These are phyloP conservation scores for Pollenia angustigena DNA, from an alignment of 2,888 invertebrate genomes.

Conservation along the genomic window DNA sequence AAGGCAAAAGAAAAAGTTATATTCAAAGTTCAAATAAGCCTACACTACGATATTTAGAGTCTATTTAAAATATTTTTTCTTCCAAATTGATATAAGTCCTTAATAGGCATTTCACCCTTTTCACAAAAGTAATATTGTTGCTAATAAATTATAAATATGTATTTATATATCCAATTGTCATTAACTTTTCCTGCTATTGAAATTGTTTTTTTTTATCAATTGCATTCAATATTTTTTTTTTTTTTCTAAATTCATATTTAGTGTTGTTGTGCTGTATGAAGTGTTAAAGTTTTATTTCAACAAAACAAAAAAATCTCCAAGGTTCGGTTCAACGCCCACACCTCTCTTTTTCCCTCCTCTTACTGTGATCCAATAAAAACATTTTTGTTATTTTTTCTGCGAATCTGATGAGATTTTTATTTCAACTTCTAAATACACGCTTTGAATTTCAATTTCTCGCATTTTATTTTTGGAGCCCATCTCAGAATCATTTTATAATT, in stretches of 20 bases:
- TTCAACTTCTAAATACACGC: slow-evolving; percentile 32
- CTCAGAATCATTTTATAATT: slow-evolving; percentile 37
- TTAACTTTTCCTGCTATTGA: neutral
- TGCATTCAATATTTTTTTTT: slow-evolving; percentile 15
- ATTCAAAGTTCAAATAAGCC: no score
- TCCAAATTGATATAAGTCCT: no score
- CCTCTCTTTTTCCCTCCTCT: neutral
- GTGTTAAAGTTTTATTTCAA: slow-evolving; percentile 4
- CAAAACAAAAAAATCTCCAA: slow-evolving; percentile 35
- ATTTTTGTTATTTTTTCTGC: slow-evolving; percentile 1
- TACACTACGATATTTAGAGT: no score
- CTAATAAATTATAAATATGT: no score
- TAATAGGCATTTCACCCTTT: no score
- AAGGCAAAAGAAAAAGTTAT: no score
- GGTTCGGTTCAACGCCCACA: slow-evolving; percentile 8
- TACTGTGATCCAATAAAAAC: neutral
- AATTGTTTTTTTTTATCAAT: neutral
- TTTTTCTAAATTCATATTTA: neutral
- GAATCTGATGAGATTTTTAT: slow-evolving; percentile 38
- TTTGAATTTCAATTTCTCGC: slow-evolving; percentile 61
- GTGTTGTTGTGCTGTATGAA: neutral
- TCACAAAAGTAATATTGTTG: no score
- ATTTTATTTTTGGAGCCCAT: slow-evolving; percentile 36
- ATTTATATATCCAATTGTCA: neutral
- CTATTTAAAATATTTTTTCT: no score